These are phyloP conservation scores for Cephus sareptanus DNA, from an alignment of 2,888 invertebrate genomes.

Conservation along the genomic window DNA sequence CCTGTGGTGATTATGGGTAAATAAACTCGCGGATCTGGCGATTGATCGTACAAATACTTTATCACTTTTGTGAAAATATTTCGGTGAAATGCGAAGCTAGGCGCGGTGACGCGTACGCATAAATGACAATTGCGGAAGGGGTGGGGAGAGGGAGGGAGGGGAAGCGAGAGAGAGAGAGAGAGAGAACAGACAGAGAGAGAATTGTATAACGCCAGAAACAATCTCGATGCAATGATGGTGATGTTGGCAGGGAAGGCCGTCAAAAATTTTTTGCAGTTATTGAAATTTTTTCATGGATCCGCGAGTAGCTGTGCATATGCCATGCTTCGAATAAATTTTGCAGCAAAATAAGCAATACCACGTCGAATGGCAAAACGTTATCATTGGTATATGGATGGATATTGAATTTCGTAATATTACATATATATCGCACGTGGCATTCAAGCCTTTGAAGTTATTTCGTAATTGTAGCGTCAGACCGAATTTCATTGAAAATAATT, in stretches of 20 bases:
- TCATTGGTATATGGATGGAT: neutral
- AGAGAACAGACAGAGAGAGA: neutral
- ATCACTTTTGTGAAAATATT: neutral
- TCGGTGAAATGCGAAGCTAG: neutral
- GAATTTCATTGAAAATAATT: too few relatives aligned
- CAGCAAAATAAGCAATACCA: neutral
- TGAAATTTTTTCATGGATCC: neutral
- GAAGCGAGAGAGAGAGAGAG: neutral
- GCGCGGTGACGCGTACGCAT: too few relatives aligned
- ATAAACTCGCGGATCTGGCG: conserved; percentile 24
- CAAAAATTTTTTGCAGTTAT: neutral
- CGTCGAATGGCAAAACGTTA: neutral
- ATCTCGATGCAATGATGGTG: neutral
- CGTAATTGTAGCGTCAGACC: too few relatives aligned
- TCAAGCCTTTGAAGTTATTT: too few relatives aligned
- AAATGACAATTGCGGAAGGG: too few relatives aligned
- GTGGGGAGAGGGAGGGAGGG: neutral
- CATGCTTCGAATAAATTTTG: neutral
- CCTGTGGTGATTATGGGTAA: conserved; percentile 26
- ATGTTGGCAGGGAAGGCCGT: neutral
- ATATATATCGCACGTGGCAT: too few relatives aligned
- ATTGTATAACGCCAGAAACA: neutral
- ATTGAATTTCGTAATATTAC: neutral
- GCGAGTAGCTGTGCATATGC: neutral
- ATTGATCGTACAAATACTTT: conserved; percentile 19